Base-by-base conservation (phyloP, 2,888 invertebrate genomes). In the Amaurobius ferox region DNA sequence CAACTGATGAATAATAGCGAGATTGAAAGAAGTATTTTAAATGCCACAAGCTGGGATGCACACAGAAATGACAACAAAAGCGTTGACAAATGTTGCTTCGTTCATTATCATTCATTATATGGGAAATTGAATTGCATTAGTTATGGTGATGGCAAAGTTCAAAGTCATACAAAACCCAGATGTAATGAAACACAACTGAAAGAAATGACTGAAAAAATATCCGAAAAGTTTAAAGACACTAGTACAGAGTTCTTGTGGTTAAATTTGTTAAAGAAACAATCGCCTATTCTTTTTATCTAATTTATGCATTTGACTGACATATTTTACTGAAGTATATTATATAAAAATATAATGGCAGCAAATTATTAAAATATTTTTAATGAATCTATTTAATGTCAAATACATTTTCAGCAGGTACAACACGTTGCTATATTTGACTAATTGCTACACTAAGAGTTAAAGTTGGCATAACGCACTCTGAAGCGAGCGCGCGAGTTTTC, bases 221-320 rank as follows among this genome's bases (percentile, higher is more conserved):
- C 66, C 11, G 55, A 67, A 35, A 13, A 55, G 7, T 48, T 73
- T 19, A 13, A 32, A 26, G 55, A 35, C 26, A 44, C 66, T 1
- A 29, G 19, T n/a, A 26, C 73, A 6, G 73, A 80, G 73, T 30
- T 30, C 19, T 32, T 73, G 26, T 80, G 80, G 80, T 28, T 67
- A 7, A 79, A 72, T 64, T 55, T 79, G 19, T 32, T 79, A 2
- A 64, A 72, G 2, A 79, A 44, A 13, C 39, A 68, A 16, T 13
- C 23, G 23, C 32, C 66, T 11, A 32, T n/a, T 9, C 32, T 66
- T 6, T 35, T 7, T 7, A 35, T 35, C 5, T 35, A 7, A 7
- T 35, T 35, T 35, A 11, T n/a, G n/a, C n/a, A n/a, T n/a, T n/a
- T n/a, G n/a, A n/a, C n/a, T n/a, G n/a, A n/a, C n/a, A n/a, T n/a